phyloP scores from a whole-genome alignment of 2,113 vertebrate species.

The Acinonyx jubatus region DNA sequence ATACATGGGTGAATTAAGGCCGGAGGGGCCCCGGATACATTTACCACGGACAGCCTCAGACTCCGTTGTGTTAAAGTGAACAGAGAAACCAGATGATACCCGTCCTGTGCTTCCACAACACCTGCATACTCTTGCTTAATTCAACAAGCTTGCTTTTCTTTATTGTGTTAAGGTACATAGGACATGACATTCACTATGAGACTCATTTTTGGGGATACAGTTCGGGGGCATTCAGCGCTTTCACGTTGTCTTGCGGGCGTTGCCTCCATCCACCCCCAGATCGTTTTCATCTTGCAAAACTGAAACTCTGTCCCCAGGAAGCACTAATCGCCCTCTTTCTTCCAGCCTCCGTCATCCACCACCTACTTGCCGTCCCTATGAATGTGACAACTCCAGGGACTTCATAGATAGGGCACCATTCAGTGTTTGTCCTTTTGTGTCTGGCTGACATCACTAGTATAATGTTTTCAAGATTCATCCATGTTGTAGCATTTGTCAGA shows the following conservation, averaged over 20 bases:
- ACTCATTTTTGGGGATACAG: neutral
- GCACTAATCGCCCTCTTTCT: too few species aligned
- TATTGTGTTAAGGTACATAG: neutral
- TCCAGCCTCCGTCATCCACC: neutral
- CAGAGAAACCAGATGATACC: fast-evolving
- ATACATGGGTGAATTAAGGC: neutral
- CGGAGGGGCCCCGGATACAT: neutral
- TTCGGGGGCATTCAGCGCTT: neutral
- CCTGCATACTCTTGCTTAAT: neutral
- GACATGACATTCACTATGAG: neutral
- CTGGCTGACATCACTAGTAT: too few species aligned
- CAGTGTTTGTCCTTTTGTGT: neutral
- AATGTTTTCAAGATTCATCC: neutral
- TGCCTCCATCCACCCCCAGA: neutral
- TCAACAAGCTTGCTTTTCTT: neutral
- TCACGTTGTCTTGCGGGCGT: fast-evolving
- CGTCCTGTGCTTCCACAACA: too few species aligned
- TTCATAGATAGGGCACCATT: neutral
- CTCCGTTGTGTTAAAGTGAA: neutral
- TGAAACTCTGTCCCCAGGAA: neutral
- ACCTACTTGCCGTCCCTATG: fast-evolving
- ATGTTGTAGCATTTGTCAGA: neutral
- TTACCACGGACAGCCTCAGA: neutral
- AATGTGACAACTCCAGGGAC: neutral
- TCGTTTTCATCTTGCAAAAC: too few species aligned